Conservation (phyloP, 1,140 invertebrate species). For the Helicoverpa armigera region DNA sequence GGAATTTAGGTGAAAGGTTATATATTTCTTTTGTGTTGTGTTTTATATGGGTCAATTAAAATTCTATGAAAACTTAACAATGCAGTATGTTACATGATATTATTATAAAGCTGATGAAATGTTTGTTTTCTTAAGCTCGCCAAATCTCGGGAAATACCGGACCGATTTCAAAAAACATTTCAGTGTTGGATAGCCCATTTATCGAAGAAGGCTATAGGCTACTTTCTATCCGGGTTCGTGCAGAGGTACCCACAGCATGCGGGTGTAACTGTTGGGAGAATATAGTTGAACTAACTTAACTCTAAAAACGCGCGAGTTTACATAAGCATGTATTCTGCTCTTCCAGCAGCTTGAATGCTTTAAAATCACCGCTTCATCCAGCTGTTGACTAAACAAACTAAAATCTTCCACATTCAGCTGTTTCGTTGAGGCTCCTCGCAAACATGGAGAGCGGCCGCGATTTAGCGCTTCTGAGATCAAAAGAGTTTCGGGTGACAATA, state of each 20-base stretch:
- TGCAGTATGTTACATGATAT: no score
- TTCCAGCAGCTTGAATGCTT: constrained; percentile 16
- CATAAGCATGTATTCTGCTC: not conserved
- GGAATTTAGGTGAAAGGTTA: not conserved
- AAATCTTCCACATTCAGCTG: constrained; percentile 26
- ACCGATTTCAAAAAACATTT: no score
- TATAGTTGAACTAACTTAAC: no score
- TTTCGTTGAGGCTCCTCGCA: constrained; percentile 14
- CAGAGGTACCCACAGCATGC: not conserved
- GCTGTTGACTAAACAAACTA: constrained; percentile 33
- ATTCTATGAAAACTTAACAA: no score
- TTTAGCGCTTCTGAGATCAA: constrained; percentile 36
- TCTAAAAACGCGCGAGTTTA: not conserved
- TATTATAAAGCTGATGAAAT: no score
- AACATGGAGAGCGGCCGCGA: constrained; percentile 28
- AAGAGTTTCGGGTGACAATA: constrained; percentile 14
- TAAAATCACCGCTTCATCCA: constrained; percentile 29
- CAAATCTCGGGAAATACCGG: no score
- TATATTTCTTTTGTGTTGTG: not conserved
- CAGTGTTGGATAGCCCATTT: no score
- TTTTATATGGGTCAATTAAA: no score
- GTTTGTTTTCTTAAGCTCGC: no score
- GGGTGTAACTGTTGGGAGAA: not conserved
- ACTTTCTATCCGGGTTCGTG: no score
- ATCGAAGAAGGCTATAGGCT: no score